phyloP scores from a whole-genome alignment of 1,140 invertebrate species.

The Bombus confusus region DNA sequence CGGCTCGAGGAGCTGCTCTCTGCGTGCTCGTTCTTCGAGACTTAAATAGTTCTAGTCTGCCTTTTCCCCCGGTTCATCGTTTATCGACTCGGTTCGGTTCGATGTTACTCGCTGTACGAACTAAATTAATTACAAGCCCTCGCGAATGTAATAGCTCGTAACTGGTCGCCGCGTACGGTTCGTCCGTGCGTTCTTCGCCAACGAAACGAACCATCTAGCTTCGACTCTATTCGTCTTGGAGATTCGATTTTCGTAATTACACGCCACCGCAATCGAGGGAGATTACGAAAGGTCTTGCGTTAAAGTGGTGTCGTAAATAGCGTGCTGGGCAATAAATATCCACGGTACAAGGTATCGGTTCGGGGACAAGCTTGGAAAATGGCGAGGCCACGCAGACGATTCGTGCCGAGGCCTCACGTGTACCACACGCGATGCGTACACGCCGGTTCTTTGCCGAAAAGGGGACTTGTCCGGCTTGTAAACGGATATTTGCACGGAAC shows the following conservation, averaged over 20 bases:
- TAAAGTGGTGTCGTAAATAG: constrained; percentile 1
- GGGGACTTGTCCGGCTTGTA: constrained; percentile 21
- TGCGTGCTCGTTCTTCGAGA: constrained; percentile 23
- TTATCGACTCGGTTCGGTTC: neutral
- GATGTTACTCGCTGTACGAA: neutral
- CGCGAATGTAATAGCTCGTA: constrained; percentile 5
- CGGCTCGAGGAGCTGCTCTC: constrained; percentile 29
- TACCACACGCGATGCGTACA: neutral
- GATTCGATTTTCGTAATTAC: constrained; percentile 19
- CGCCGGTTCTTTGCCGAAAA: constrained; percentile 30
- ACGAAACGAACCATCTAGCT: neutral
- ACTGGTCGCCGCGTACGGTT: neutral
- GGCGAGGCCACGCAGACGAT: neutral
- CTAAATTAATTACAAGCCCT: constrained; percentile 35
- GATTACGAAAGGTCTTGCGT: neutral
- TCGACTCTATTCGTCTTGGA: neutral
- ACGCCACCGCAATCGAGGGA: neutral
- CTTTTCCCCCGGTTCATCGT: constrained; percentile 11
- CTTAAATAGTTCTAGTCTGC: constrained; percentile 57
- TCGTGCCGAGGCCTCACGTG: neutral
- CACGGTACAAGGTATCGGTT: neutral
- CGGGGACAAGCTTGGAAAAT: neutral
- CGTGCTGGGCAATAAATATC: constrained; percentile 20
- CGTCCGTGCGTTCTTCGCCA: neutral
- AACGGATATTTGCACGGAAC: constrained; percentile 15